Percentiles rank a stretch among this genome's conserved stretches.
phyloP scores from a whole-genome alignment of 2,113 vertebrate genomes.

The Neodon shergylaensis region DNA sequence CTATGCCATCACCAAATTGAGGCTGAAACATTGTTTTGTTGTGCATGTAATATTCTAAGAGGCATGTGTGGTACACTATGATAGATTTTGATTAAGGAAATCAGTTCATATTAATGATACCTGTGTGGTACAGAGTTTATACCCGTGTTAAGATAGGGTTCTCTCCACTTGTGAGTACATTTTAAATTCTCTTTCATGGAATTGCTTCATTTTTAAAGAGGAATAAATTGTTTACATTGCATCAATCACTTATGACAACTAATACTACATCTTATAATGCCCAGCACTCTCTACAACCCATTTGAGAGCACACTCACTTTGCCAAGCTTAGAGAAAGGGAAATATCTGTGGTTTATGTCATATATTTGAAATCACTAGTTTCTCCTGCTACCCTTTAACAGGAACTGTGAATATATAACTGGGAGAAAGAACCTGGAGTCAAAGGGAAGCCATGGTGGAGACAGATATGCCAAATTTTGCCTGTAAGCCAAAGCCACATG shows the following conservation, averaged over 20 bases:
- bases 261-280: neutral
- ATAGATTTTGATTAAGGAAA: neutral
- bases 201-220: neutral
- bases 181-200: neutral
- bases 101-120: neutral
- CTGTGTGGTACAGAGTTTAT: neutral
- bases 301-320: neutral
- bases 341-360: neutral
- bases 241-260: neutral
- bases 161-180: neutral
- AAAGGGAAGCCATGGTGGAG: too few relatives aligned
- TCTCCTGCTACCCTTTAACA: neutral
- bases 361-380: neutral
- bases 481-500: too few relatives aligned
- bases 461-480: too few relatives aligned
- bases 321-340: neutral
- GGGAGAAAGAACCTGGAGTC: too few relatives aligned
- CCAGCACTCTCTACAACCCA: neutral
- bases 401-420: neutral
- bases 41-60: neutral
- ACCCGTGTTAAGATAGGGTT: neutral
- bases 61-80: neutral
- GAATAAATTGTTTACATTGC: neutral
- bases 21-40: conserved; percentile 23
- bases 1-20: neutral